A percentile compares a stretch with the other conserved stretches of the same genome.
phyloP scores from a whole-genome alignment of 1,140 invertebrate species.

The Holotrichia oblita region DNA sequence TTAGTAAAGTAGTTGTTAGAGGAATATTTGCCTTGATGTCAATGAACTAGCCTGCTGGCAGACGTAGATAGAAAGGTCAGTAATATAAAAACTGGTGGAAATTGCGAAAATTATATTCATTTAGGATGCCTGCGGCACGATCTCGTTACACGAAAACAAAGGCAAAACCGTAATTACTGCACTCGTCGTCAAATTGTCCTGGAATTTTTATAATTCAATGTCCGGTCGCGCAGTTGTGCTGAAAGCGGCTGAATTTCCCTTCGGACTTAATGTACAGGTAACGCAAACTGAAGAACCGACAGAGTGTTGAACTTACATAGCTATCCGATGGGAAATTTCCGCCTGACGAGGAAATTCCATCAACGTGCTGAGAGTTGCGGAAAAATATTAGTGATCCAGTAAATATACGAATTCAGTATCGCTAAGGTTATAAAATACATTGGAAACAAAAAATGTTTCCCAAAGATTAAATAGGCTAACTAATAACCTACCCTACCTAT shows the following conservation, averaged over 20 bases:
- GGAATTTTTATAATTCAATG: constrained; percentile 18
- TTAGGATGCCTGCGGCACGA: neutral
- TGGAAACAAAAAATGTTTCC: too few relatives aligned
- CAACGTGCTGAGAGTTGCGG: neutral
- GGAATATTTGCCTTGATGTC: neutral
- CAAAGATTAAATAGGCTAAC: too few relatives aligned
- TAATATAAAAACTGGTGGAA: neutral
- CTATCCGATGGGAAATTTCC: constrained; percentile 4
- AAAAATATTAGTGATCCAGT: neutral
- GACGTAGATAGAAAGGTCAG: neutral
- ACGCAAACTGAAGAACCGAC: neutral
- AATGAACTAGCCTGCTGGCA: neutral
- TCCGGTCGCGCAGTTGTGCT: neutral
- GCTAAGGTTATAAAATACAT: too few relatives aligned
- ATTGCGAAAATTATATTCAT: constrained; percentile 11
- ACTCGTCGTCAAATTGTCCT: neutral
- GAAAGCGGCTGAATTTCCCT: constrained; percentile 3
- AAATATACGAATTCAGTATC: neutral
- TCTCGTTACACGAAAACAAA: constrained; percentile 7
- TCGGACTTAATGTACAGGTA: neutral
- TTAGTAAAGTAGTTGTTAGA: neutral
- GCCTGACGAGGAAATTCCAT: neutral
- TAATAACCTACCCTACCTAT: too few relatives aligned
- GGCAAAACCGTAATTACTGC: neutral
- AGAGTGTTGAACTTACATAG: neutral